These are phyloP conservation scores for Beaufortia kweichowensis DNA, from an alignment of 2,113 vertebrate species.

Conservation along the genomic window DNA sequence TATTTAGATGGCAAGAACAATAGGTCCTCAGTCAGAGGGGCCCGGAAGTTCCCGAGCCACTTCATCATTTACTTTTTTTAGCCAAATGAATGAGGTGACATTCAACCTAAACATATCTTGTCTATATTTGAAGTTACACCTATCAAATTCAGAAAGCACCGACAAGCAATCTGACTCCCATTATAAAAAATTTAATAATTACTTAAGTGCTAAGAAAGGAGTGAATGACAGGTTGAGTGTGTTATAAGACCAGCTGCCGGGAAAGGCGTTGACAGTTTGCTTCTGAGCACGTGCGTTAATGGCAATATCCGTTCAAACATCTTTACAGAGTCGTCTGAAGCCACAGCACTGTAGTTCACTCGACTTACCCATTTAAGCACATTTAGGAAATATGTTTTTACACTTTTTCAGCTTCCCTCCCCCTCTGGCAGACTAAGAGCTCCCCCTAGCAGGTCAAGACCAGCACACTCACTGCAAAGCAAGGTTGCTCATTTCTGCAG, in stretches of 20 bases:
- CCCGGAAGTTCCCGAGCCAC: constrained; percentile 35
- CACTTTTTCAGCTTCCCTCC: constrained; percentile 49
- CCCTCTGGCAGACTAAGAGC: constrained; percentile 72
- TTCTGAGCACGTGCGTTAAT: constrained; percentile 50
- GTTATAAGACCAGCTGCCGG: constrained; percentile 50
- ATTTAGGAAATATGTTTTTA: constrained; percentile 61
- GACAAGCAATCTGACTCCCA: not conserved
- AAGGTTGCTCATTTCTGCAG: constrained; percentile 37
- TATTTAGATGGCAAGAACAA: constrained; percentile 49
- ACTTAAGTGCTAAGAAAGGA: constrained; percentile 3
- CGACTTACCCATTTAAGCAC: constrained; percentile 56
- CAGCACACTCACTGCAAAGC: constrained; percentile 42
- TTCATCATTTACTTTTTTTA: constrained; percentile 44
- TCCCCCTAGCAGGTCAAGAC: constrained; percentile 74
- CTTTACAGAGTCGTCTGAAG: constrained; percentile 57
- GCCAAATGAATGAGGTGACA: constrained; percentile 7
- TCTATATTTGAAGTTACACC: constrained; percentile 22
- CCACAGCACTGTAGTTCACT: constrained; percentile 55
- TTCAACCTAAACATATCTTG: constrained; percentile 12
- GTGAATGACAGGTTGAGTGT: not conserved
- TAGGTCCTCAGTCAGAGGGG: constrained; percentile 36
- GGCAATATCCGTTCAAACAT: constrained; percentile 58
- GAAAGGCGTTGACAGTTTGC: constrained; percentile 53
- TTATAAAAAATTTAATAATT: constrained; percentile 24
- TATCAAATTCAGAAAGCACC: constrained; percentile 16